Conservation (phyloP, 2,888 invertebrate genomes). For the Coremacera marginata region DNA sequence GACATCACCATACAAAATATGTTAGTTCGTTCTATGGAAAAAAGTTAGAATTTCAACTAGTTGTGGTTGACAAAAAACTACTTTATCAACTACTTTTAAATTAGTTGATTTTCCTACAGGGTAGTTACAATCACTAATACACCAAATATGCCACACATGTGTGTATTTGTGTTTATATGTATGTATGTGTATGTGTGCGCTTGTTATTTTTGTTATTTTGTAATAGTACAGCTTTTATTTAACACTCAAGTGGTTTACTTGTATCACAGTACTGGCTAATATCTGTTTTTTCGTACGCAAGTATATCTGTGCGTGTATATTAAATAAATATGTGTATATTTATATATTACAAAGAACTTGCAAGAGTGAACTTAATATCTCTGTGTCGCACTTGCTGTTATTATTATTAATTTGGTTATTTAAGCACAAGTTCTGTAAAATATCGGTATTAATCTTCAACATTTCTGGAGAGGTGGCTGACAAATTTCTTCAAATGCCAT, state of each 20-base stretch:
- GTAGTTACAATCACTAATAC: not conserved
- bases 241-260: not conserved
- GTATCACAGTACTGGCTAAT: not conserved
- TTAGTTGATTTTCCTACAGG: no score
- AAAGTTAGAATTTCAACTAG: no score
- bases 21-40: no score
- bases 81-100: no score
- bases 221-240: not conserved
- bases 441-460: not conserved
- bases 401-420: not conserved
- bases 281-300: not conserved
- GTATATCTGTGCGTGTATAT: not conserved
- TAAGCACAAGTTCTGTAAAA: not conserved
- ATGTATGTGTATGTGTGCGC: not conserved
- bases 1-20: no score
- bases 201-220: not conserved
- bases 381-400: no score
- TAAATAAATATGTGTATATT: not conserved
- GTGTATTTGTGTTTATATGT: not conserved
- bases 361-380: no score
- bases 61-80: no score
- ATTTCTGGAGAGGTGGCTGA: no score
- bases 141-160: not conserved
- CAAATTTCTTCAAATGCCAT: no score
- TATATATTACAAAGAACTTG: not conserved